Base-by-base conservation (phyloP, 1,140 invertebrate genomes). In the Hyles euphorbiae region DNA sequence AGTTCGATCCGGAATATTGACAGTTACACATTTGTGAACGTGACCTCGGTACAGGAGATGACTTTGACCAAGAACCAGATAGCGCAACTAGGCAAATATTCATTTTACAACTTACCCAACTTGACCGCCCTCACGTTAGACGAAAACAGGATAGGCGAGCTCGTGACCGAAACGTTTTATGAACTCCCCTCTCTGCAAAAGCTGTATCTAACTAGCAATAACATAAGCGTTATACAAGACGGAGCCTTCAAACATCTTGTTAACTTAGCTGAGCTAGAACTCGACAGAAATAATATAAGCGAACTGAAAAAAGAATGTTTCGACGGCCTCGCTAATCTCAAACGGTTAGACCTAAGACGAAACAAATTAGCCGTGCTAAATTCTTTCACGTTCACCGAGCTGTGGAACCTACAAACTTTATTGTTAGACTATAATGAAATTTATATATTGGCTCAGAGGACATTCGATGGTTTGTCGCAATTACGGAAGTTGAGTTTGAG, bases 381-480 rank as follows among this genome's bases (percentile, higher is more conserved):
- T 33, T 94, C 94, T 5, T 91, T 92, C 50, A 93, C 92, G 3
- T 96, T 97, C 79, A 91, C 92, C 1, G 94, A 96, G 70, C 86
- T 96, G 70, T 92, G 74, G 92, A 93, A 85, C 74, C 76, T 96
- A 1, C 89, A 92, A 61, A 93, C 94, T 53, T 88, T 97, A 54
- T 90, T 94, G 49, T 83, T 97, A 69, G 94, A 94, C 75, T 91
- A 92, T 65, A 96, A 96, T 88, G 90, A 91, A 47, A 83, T 90
- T 72, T 82, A 82, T 70, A 74, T 83, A 63, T 91, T 96, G 49
- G 92, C 92, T 33, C 92, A 93, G 44, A 92, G 92, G 48, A 95
- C 95, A 1, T 92, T 96, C 60, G 91, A 92, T 34, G 94, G 94
- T 2, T 81, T 96, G 67, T 92, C 91, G 11, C 92, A 92, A 53